phyloP scores from a whole-genome alignment of 2,113 vertebrate species.

The Nesogale talazaci region DNA sequence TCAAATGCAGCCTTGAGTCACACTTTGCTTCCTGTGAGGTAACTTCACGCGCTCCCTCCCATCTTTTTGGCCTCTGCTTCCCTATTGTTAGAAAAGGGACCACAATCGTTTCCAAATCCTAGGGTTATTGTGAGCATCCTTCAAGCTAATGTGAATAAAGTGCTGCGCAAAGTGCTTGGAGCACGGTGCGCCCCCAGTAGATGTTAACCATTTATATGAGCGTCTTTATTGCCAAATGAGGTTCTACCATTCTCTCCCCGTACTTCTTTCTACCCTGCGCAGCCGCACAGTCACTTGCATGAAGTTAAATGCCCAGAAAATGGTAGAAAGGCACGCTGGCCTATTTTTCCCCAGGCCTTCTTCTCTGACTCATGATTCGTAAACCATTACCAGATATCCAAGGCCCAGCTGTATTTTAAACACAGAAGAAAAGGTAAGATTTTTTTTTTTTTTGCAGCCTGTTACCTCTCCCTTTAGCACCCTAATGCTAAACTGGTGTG shows the following conservation, averaged over 20 bases:
- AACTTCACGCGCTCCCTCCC: slow-evolving; percentile 26
- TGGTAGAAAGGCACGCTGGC: slow-evolving; percentile 59
- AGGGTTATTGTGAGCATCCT: slow-evolving; percentile 35
- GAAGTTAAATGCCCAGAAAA: slow-evolving; percentile 63
- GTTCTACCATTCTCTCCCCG: slow-evolving; percentile 35
- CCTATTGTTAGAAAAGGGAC: slow-evolving; percentile 26
- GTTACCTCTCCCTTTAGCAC: neutral
- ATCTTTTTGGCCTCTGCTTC: slow-evolving; percentile 33
- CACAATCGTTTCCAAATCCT: slow-evolving; percentile 50
- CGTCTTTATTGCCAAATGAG: slow-evolving; percentile 68
- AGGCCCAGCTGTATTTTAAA: neutral
- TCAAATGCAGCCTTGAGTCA: slow-evolving; percentile 40
- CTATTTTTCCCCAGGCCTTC: slow-evolving; percentile 14
- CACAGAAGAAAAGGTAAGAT: neutral
- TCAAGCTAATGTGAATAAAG: slow-evolving; percentile 29
- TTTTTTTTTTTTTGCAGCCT: neutral
- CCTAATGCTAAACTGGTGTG: neutral
- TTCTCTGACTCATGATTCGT: slow-evolving; percentile 13
- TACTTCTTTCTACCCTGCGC: slow-evolving; percentile 56
- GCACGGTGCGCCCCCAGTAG: slow-evolving; percentile 38
- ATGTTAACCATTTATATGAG: slow-evolving; percentile 42
- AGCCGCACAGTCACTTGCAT: slow-evolving; percentile 66
- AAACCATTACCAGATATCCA: slow-evolving; percentile 10
- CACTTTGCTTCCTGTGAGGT: slow-evolving; percentile 10
- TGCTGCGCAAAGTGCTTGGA: slow-evolving; percentile 21